phyloP scores from a whole-genome alignment of 2,797 vertebrate genomes.

The Caiman crocodilus region DNA sequence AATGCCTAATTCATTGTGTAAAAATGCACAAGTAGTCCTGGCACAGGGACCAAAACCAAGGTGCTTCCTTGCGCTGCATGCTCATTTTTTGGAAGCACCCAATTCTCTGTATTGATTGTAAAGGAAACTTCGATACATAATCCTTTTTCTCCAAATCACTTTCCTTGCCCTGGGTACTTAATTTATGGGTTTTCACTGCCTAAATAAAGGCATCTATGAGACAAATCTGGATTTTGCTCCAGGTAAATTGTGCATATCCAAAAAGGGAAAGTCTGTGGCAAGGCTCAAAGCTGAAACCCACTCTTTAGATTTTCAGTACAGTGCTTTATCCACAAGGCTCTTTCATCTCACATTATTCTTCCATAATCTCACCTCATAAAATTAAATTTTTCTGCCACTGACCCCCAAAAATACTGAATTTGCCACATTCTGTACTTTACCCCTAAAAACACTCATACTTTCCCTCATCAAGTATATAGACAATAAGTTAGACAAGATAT shows the following conservation, averaged over 20 bases:
- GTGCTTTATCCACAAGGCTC: neutral
- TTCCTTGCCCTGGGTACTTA: neutral
- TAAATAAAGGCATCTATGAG: no score
- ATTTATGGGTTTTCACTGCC: no score
- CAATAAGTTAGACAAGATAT: neutral
- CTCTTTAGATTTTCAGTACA: neutral
- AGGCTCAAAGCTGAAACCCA: neutral
- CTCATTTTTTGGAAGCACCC: no score
- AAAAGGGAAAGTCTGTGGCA: neutral
- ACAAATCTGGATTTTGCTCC: no score
- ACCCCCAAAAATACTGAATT: neutral
- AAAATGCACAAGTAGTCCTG: no score
- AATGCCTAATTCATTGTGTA: no score
- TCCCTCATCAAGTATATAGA: neutral
- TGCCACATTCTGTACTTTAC: fast-evolving
- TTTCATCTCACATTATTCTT: neutral
- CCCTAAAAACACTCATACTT: neutral
- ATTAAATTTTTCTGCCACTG: neutral
- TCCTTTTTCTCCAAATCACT: neutral
- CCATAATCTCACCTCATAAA: neutral
- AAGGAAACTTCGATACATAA: neutral
- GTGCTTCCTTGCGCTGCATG: no score
- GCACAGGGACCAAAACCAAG: no score
- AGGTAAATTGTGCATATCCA: no score
- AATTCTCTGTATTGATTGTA: no score